Conservation (phyloP, 2,888 invertebrate genomes). For the Anoplius nigerrimus region DNA sequence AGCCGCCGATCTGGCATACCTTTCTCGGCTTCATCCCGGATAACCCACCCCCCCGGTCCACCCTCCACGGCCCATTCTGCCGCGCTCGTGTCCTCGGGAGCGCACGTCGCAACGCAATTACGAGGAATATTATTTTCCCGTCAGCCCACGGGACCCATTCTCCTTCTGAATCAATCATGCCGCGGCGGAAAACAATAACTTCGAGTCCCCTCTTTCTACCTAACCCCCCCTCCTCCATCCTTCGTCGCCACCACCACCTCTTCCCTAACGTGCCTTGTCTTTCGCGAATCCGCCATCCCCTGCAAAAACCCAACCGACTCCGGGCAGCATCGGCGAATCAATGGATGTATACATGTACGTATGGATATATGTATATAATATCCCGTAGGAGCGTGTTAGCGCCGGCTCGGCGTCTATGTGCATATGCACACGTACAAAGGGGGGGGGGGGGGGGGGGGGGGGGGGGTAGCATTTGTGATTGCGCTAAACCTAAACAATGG, state of each 20-base stretch:
- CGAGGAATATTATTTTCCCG: constrained; percentile 9
- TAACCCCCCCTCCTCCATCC: not conserved
- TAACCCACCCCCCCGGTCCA: not conserved
- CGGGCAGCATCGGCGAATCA: constrained; percentile 40
- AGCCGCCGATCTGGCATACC: too few species aligned
- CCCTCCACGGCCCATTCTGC: not conserved
- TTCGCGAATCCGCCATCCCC: too few species aligned
- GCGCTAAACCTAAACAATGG: constrained; percentile 66
- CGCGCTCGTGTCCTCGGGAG: not conserved
- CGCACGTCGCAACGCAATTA: constrained; percentile 10
- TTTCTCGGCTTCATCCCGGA: not conserved
- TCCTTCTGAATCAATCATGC: constrained; percentile 8
- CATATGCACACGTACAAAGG: constrained; percentile 40
- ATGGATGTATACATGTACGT: constrained; percentile 43
- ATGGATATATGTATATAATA: constrained; percentile 23
- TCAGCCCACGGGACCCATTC: constrained; percentile 6
- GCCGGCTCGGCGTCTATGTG: constrained; percentile 14
- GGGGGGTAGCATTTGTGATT: constrained; percentile 63
- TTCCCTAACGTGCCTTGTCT: too few species aligned
- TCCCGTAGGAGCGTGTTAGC: not conserved
- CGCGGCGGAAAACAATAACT: constrained; percentile 1
- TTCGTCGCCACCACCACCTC: not conserved
- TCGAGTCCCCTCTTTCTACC: constrained; percentile 11
- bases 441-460: too few species aligned
- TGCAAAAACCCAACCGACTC: too few species aligned